Base-by-base conservation (phyloP, 2,797 vertebrate species). In the Platyrinchus mystaceus region DNA sequence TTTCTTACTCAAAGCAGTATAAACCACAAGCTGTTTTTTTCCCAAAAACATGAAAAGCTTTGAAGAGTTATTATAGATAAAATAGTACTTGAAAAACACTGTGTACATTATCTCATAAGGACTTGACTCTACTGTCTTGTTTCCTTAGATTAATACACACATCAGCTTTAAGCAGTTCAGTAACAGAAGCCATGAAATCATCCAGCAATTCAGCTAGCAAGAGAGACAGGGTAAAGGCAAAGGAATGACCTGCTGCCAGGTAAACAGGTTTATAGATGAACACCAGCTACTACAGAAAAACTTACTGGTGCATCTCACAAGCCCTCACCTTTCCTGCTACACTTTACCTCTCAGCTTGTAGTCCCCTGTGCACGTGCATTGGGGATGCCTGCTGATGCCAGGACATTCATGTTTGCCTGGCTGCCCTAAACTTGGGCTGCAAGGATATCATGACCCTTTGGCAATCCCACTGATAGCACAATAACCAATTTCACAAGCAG, bases 361-460 rank as follows among this genome's bases (percentile, higher is more conserved):
- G 22, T 56, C 2, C 14, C 24, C 14, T 2, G 0, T 0, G 0
- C 15, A 26, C 15, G 9, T 12, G 23, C 0, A 0, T 15, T 66
- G 22, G 8, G 23, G 13, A 20, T 27, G 14, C 2, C 1, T 59
- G 32, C 13, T 28, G 26, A 28, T 32, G 52, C 12, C 43, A 12
- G 63, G 23, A 44, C 62, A 24, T 46, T 50, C 2, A 2, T 12
- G 23, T 64, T 87, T 87, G 13, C 39, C 47, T 47, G 17, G 19
- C 55, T 90, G 39, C 47, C 28, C 16, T 64, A 13, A 68, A 68
- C 22, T n/a, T 50, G n/a, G 9, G 21, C 24, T 52, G 7, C 41
- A 74, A 60, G 15, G 17, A 37, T 68, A 27, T 39, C 0, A 1
- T 55, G 49, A 70, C 19, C 20, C 19, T 10, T 15, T 43, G 64